These are phyloP conservation scores for Bombycilla garrulus DNA, from an alignment of 2,113 vertebrate genomes.

Conservation along the genomic window DNA sequence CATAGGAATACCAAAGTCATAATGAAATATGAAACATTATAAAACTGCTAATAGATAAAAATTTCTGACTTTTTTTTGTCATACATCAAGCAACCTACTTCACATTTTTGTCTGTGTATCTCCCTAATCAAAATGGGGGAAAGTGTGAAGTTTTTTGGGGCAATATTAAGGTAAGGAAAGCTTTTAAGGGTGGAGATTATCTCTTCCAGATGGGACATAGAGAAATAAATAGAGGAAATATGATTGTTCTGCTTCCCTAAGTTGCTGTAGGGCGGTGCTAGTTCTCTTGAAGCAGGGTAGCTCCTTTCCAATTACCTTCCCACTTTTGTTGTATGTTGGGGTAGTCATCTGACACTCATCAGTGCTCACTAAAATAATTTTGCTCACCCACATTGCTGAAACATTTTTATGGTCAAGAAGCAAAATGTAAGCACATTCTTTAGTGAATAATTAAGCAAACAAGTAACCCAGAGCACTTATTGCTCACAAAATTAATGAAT, in stretches of 20 bases:
- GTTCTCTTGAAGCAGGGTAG: background rate
- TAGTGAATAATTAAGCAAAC: background rate
- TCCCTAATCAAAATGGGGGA: background rate
- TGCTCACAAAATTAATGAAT: background rate
- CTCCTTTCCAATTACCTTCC: background rate
- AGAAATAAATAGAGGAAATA: background rate
- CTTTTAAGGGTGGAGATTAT: background rate
- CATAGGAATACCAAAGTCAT: background rate
- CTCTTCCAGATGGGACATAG: background rate
- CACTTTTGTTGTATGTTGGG: background rate
- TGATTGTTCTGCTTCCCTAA: background rate
- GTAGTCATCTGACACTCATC: background rate
- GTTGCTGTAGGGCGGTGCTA: too few relatives aligned
- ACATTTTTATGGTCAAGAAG: background rate
- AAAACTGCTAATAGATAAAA: background rate
- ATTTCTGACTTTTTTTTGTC: background rate
- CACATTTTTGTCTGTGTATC: background rate
- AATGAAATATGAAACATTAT: background rate
- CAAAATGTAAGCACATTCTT: background rate
- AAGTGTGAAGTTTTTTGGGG: background rate
- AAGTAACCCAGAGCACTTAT: fast-evolving
- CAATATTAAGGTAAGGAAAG: background rate
- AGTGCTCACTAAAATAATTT: background rate
- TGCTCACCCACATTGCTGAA: background rate
- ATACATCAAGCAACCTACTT: background rate